phyloP scores from a whole-genome alignment of 1,140 invertebrate species.

The Gonioctena quinquepunctata region DNA sequence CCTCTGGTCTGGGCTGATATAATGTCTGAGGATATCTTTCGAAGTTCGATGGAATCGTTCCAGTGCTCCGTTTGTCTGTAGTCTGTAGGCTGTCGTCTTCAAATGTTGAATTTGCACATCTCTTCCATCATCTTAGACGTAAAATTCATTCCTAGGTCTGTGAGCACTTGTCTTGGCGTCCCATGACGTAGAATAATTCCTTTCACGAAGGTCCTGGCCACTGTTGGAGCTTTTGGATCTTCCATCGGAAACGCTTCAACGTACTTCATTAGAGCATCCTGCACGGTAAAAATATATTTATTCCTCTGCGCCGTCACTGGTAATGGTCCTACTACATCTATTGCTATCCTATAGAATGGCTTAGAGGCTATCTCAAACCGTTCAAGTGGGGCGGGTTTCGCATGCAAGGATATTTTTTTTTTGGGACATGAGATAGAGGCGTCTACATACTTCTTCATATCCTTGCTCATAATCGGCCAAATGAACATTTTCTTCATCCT shows the following conservation, averaged over 20 bases:
- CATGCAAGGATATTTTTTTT: constrained; percentile 39
- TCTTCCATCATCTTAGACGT: constrained; percentile 35
- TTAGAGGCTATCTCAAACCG: constrained; percentile 36
- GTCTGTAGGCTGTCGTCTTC: constrained; percentile 36
- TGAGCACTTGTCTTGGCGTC: constrained; percentile 45
- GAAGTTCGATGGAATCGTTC: constrained; percentile 48
- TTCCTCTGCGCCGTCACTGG: constrained; percentile 34
- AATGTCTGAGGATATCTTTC: constrained; percentile 34
- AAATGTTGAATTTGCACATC: constrained; percentile 40
- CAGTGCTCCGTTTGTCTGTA: constrained; percentile 49
- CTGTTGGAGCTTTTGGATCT: constrained; percentile 44
- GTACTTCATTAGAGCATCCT: constrained; percentile 51
- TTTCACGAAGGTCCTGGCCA: constrained; percentile 38
- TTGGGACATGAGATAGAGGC: constrained; percentile 39
- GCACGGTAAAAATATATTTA: constrained; percentile 45
- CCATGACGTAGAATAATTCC: constrained; percentile 35
- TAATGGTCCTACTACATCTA: constrained; percentile 49
- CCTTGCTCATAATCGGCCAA: constrained; percentile 51
- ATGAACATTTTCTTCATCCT: constrained; percentile 48
- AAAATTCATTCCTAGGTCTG: constrained; percentile 51
- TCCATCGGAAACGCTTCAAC: constrained; percentile 37
- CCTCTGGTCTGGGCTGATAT: constrained; percentile 25
- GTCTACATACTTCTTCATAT: constrained; percentile 47
- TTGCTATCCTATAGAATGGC: constrained; percentile 33
- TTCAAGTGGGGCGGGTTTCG: constrained; percentile 39